Conservation (phyloP, 2,888 invertebrate genomes). For the Cinara cedri region DNA sequence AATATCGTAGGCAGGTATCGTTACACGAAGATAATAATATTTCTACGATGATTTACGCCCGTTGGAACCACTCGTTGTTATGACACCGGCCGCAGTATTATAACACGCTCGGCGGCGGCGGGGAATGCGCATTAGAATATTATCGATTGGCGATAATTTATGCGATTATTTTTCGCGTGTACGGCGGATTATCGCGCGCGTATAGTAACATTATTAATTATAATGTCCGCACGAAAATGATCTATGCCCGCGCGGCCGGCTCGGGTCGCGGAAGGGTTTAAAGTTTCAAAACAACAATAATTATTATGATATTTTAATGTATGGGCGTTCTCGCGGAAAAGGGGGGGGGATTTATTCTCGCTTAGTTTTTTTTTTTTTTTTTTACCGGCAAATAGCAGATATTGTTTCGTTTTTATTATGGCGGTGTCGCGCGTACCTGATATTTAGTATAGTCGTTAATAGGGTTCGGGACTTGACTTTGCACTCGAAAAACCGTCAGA, state of each 20-base stretch:
- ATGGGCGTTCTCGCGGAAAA: no score
- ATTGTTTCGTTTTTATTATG: no score
- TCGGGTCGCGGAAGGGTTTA: slow-evolving; percentile 26
- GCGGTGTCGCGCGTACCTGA: no score
- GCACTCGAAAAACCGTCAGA: no score
- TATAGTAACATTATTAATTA: slow-evolving; percentile 28
- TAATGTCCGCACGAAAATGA: not conserved
- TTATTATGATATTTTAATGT: no score
- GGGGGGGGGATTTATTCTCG: no score
- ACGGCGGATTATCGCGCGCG: not conserved
- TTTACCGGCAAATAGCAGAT: no score
- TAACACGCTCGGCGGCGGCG: not conserved
- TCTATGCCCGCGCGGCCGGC: slow-evolving; percentile 4
- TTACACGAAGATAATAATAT: no score
- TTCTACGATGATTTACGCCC: not conserved
- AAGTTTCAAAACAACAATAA: slow-evolving; percentile 33
- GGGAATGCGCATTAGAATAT: slow-evolving; percentile 28
- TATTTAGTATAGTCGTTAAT: no score
- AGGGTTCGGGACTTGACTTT: no score
- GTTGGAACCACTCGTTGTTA: not conserved
- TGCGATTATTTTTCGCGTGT: not conserved
- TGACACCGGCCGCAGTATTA: slow-evolving; percentile 14
- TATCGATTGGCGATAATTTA: slow-evolving; percentile 25
- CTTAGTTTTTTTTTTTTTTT: no score
- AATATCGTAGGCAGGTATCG: no score